A percentile compares a stretch with the other conserved stretches of the same genome.
Conservation (phyloP, 2,113 vertebrate genomes). For the Scalopus aquaticus region DNA sequence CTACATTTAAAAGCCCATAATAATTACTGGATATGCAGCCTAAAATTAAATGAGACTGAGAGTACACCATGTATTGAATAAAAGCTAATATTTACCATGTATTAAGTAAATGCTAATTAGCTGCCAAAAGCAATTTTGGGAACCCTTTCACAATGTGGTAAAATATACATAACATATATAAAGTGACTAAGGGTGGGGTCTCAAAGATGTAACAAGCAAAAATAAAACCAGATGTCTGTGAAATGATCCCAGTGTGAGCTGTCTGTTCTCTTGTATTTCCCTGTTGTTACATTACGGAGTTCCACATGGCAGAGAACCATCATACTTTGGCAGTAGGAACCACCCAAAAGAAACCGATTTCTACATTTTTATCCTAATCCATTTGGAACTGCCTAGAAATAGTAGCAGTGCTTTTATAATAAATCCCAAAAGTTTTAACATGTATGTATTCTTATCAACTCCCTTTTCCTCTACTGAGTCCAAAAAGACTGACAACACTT, state of each 20-base stretch:
- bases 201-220: constrained; percentile 41
- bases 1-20: background rate
- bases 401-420: background rate
- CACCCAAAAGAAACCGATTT: background rate
- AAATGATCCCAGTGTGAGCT: constrained; percentile 8
- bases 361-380: constrained; percentile 3
- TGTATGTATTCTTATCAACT: background rate
- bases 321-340: background rate
- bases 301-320: background rate
- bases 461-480: background rate
- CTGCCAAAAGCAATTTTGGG: constrained; percentile 52
- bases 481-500: background rate
- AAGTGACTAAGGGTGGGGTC: background rate
- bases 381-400: constrained; percentile 36
- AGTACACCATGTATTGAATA: background rate
- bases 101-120: background rate
- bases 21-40: background rate
- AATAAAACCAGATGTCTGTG: constrained; percentile 24
- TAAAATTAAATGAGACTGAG: constrained; percentile 45
- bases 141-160: background rate
- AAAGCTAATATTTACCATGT: background rate
- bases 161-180: background rate
- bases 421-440: background rate
- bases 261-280: background rate
- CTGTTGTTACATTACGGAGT: background rate